These are phyloP conservation scores for Chironomus striatipennis DNA, from an alignment of 1,140 invertebrate genomes.

Conservation along the genomic window DNA sequence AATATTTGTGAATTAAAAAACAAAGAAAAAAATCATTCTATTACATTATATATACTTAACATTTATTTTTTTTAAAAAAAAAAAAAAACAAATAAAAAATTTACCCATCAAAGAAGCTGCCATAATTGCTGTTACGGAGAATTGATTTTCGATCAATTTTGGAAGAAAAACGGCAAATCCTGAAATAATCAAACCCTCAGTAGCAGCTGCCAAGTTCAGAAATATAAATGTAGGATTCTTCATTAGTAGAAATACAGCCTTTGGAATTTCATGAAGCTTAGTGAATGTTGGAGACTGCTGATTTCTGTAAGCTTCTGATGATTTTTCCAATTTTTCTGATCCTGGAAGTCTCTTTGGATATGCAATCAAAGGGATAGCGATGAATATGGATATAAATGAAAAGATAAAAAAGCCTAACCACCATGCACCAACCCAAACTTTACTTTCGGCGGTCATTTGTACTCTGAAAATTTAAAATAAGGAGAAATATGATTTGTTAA, in stretches of 20 bases:
- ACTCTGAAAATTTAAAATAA: slow-evolving; percentile 42
- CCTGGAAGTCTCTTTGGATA: slow-evolving; percentile 64
- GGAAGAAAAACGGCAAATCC: slow-evolving; percentile 76
- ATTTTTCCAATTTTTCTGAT: slow-evolving; percentile 53
- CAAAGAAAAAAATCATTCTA: slow-evolving; percentile 38
- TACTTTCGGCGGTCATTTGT: slow-evolving; percentile 59
- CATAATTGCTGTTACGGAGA: slow-evolving; percentile 59
- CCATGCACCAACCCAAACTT: slow-evolving; percentile 79
- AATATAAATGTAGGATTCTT: slow-evolving; percentile 73
- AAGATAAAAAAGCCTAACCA: slow-evolving; percentile 73
- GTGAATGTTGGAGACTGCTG: slow-evolving; percentile 44
- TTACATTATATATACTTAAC: slow-evolving; percentile 59
- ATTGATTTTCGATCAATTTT: slow-evolving; percentile 78
- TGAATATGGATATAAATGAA: slow-evolving; percentile 53
- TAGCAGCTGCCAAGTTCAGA: slow-evolving; percentile 66
- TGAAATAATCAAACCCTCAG: slow-evolving; percentile 65
- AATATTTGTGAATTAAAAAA: no score
- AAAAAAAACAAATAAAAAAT: slow-evolving; percentile 25
- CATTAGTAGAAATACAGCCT: slow-evolving; percentile 54
- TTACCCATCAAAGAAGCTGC: slow-evolving; percentile 69
- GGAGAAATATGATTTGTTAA: no score
- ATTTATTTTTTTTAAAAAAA: slow-evolving; percentile 29
- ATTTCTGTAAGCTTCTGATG: slow-evolving; percentile 57
- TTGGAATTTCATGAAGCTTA: slow-evolving; percentile 54
- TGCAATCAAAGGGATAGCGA: slow-evolving; percentile 60